A percentile compares a stretch with the other conserved stretches of the same genome.
phyloP scores from a whole-genome alignment of 2,888 invertebrate genomes.

The Glomeris marginata region DNA sequence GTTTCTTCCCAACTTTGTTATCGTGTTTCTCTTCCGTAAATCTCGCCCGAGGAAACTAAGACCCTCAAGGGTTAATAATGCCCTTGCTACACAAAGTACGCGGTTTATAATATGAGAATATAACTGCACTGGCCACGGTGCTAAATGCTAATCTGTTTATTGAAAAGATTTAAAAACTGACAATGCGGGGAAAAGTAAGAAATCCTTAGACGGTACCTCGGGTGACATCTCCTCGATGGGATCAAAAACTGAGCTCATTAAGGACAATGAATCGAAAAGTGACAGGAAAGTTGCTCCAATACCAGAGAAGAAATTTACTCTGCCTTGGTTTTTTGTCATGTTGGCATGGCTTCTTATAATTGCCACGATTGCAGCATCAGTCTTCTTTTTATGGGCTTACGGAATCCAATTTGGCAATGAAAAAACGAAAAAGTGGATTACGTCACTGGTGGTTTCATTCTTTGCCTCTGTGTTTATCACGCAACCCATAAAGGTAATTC shows the following conservation, averaged over 20 bases:
- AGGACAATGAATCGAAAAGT: not conserved
- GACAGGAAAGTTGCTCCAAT: not conserved
- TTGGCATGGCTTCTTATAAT: slow-evolving; percentile 32
- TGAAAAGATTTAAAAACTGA: not conserved
- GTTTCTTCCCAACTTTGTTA: slow-evolving; percentile 32
- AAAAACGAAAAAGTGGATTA: slow-evolving; percentile 34
- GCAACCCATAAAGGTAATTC: slow-evolving; percentile 34
- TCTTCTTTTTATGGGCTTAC: slow-evolving; percentile 30
- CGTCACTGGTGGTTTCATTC: slow-evolving; percentile 34
- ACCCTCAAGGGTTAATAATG: slow-evolving; percentile 21
- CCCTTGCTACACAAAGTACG: slow-evolving; percentile 20
- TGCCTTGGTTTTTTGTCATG: slow-evolving; percentile 19
- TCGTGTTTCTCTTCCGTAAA: slow-evolving; percentile 32
- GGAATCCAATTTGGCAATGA: slow-evolving; percentile 34
- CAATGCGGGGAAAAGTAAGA: not conserved
- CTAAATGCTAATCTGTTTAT: not conserved
- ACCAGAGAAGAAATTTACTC: slow-evolving; percentile 15
- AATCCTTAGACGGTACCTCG: not conserved
- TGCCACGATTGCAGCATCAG: slow-evolving; percentile 23
- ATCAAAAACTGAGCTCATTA: slow-evolving; percentile 3
- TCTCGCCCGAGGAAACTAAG: slow-evolving; percentile 18
- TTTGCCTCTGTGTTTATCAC: slow-evolving; percentile 34
- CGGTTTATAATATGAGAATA: not conserved
- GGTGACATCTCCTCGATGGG: not conserved
- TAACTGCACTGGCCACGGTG: slow-evolving; percentile 8